Conservation (phyloP, 35 echinoderm and acorn worm species). For the Ophioderma brevispina region DNA sequence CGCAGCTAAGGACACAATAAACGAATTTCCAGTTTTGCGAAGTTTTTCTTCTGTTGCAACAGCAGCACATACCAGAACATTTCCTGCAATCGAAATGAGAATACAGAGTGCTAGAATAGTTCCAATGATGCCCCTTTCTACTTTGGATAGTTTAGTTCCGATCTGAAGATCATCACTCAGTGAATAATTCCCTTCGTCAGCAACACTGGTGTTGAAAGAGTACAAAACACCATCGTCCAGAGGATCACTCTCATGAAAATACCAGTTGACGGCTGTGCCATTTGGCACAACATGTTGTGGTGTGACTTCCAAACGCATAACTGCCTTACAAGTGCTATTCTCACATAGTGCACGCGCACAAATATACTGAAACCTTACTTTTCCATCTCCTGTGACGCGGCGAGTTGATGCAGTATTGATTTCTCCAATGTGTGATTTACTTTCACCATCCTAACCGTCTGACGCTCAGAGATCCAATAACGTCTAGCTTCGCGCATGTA, state of each 20-base stretch:
- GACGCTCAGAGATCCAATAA: slow-evolving; percentile 4
- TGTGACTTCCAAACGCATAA: neutral
- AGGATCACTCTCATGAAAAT: neutral
- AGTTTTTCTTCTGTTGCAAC: slow-evolving; percentile 89
- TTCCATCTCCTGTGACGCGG: neutral
- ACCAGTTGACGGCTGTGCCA: neutral
- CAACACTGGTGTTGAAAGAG: neutral
- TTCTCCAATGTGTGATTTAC: neutral
- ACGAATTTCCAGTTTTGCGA: slow-evolving; percentile 85
- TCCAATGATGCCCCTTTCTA: slow-evolving; percentile 65
- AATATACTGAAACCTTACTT: neutral
- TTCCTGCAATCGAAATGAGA: slow-evolving; percentile 83
- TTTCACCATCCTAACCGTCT: neutral
- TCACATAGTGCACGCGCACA: neutral
- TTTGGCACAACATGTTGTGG: neutral
- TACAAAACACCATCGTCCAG: neutral
- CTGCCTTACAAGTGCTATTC: neutral
- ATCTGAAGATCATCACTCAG: neutral
- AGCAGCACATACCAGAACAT: slow-evolving; percentile 92
- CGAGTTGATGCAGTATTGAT: neutral
- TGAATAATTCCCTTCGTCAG: too few relatives aligned
- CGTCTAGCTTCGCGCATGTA: neutral
- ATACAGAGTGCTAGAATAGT: slow-evolving; percentile 60
- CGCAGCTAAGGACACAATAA: slow-evolving; percentile 96
- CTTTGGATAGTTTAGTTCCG: slow-evolving; percentile 23